Conservation (phyloP, 2,797 vertebrate species). For the Halcyon leucocephala region DNA sequence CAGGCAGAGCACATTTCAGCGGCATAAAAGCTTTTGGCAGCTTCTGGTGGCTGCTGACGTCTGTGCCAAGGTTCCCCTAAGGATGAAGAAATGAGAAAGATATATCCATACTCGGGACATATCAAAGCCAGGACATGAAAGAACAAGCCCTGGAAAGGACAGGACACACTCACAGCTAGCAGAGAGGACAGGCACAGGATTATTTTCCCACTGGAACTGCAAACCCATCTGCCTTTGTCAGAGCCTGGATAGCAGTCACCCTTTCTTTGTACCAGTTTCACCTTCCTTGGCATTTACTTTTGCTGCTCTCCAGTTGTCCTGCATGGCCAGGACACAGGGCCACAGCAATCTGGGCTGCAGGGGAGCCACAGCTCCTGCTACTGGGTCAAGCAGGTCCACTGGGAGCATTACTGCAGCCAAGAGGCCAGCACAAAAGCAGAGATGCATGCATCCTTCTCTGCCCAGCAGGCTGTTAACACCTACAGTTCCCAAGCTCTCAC, state of each 20-base stretch:
- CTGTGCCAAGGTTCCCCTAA: conserved; percentile 16
- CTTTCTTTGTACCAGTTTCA: not conserved
- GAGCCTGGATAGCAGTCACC: not conserved
- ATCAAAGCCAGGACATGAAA: not conserved
- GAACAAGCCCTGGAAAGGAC: not conserved
- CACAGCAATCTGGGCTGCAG: not conserved
- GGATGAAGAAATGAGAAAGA: not conserved
- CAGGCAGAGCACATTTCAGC: not conserved
- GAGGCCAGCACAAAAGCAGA: not conserved
- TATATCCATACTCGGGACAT: not conserved
- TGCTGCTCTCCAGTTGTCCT: not conserved
- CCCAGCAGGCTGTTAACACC: not conserved
- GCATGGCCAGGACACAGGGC: not conserved
- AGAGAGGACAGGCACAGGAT: not conserved
- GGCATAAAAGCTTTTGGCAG: not conserved
- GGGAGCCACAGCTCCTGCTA: not conserved
- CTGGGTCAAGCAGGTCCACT: not conserved
- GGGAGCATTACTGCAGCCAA: not conserved
- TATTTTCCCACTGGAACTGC: not conserved
- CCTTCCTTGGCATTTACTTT: not conserved
- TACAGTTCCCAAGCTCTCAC: not conserved
- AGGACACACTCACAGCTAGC: not conserved
- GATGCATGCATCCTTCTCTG: not conserved
- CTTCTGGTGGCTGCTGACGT: conserved; percentile 33
- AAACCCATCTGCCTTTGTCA: not conserved